Evolutionary conservation across 1,140 invertebrate genomes (phyloP), one percentile per base, ranked within the genome.

Genomic region (Cydia amplana): DNA sequence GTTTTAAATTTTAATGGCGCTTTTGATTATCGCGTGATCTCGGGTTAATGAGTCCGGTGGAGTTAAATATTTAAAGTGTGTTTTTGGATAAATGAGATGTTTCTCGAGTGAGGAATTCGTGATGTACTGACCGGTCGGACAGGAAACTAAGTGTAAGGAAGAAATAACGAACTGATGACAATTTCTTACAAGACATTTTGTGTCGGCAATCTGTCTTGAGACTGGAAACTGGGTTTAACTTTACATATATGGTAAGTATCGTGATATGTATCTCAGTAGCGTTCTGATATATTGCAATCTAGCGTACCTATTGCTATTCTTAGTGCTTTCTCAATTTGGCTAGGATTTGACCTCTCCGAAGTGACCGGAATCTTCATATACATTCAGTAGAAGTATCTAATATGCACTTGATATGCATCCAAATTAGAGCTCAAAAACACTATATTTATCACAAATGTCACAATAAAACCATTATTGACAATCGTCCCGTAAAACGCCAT

Each of bases 1-100:
- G 72, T 77, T 78, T 72, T 77, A 75, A 75, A 75, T 78, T 80
- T 81, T 84, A 83, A 85, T 81, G 78, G 79, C 73, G 82, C 79
- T 83, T 83, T 83, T 76, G 81, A 82, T 83, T 82, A 86, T 86
- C 83, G 75, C 78, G 79, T 83, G 84, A 83, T 84, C 83, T 79
- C 74, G 20, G 67, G 74, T 81, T 82, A 86, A 86, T 80, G 83
- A 82, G 82, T 76, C 82, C 78, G 79, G 77, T 77, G 79, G 70
- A 78, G 79, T 83, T 82, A 75, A 81, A 81, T 85, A 78, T 81
- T 82, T 74, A 65, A 49, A 73, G 36, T 70, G 65, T 70, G 65
- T 70, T 70, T 70, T 70, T 70, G 65, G 65, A 70, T 55, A 83
- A 83, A 85, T 82, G 83, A 81, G 82, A 81, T 80, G 80, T 85